phyloP scores from a whole-genome alignment of 2,797 vertebrate species.

The Lepidocolaptes lacrymiger region DNA sequence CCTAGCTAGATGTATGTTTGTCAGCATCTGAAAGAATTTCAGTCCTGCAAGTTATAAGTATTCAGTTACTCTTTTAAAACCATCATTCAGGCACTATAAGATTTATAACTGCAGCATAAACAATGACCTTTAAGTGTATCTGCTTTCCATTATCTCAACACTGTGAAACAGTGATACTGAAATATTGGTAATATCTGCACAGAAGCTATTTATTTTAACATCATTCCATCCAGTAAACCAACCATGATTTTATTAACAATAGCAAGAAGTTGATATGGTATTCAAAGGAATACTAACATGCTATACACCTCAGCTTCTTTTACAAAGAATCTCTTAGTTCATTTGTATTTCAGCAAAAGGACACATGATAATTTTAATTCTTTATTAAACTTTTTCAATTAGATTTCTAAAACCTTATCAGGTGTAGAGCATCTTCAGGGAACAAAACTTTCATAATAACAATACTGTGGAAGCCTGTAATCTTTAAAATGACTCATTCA shows the following conservation, averaged over 20 bases:
- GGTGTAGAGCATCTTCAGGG: constrained; percentile 34
- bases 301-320: constrained; percentile 37
- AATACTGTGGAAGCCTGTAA: constrained; percentile 26
- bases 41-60: constrained; percentile 36
- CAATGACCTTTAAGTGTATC: constrained; percentile 71
- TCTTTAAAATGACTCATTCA: constrained; percentile 61
- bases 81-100: constrained; percentile 64
- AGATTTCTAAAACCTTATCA: constrained; percentile 71
- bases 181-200: constrained; percentile 62
- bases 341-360: constrained; percentile 51
- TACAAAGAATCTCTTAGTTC: constrained; percentile 35
- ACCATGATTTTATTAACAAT: constrained; percentile 73
- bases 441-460: constrained; percentile 41
- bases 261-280: constrained; percentile 38
- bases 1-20: constrained; percentile 64
- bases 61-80: constrained; percentile 63
- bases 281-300: constrained; percentile 64
- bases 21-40: constrained; percentile 55
- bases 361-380: constrained; percentile 64
- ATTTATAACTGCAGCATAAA: constrained; percentile 56
- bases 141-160: constrained; percentile 59
- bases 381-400: constrained; percentile 73
- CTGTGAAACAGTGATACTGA: constrained; percentile 55
- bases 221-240: constrained; percentile 60
- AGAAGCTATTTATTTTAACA: constrained; percentile 74